Evolutionary conservation across 2,797 vertebrate species (phyloP).

Genomic region (Pseudochirops cupreus): DNA sequence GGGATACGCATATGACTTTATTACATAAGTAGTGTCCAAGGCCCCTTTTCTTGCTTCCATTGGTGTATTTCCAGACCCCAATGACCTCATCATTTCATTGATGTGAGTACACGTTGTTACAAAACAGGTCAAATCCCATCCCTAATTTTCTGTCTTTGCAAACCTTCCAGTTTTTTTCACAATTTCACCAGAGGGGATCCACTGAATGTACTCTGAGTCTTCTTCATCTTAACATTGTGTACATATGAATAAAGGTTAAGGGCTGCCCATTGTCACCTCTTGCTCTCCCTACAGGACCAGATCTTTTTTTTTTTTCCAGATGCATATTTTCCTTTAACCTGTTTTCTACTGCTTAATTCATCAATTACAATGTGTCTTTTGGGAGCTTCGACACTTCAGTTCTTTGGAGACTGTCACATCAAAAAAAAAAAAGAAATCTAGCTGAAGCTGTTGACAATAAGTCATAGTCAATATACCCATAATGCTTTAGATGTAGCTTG

Average conservation of each 20-base stretch:
- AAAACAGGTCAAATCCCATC: neutral
- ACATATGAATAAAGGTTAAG: neutral
- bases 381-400: neutral
- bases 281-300: neutral
- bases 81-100: neutral
- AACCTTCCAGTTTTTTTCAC: too few relatives aligned
- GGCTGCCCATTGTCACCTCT: neutral
- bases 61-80: neutral
- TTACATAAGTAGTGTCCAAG: neutral
- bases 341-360: neutral
- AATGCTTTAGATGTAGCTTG: neutral
- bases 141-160: neutral
- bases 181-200: neutral
- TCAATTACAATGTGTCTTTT: neutral
- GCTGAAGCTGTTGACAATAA: neutral
- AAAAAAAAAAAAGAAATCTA: neutral
- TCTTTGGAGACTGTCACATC: neutral
- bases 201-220: neutral
- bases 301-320: neutral
- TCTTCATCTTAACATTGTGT: neutral
- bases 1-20: neutral
- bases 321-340: neutral
- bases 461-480: neutral
- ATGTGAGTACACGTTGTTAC: neutral
- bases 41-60: neutral